Evolutionary conservation across 2,113 vertebrate genomes (phyloP).

Genomic region (Podarcis muralis): DNA sequence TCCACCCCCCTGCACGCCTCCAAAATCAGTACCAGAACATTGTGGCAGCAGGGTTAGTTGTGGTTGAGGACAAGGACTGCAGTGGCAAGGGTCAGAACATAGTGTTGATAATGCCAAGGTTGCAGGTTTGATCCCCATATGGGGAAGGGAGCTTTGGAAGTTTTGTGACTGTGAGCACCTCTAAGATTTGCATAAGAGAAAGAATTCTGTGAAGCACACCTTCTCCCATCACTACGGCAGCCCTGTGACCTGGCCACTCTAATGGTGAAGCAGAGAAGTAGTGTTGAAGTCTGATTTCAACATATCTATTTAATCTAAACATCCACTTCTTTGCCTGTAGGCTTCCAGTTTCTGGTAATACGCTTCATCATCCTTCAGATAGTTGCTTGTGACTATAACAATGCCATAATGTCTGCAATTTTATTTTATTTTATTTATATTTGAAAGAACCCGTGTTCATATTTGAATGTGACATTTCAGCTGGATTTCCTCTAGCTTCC

Average conservation of each 20-base stretch:
- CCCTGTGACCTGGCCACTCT: not conserved
- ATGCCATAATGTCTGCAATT: not conserved
- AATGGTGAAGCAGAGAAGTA: not conserved
- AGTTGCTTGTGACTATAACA: not conserved
- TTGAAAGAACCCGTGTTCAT: not conserved
- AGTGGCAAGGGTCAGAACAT: too few species aligned
- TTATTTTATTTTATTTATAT: not conserved
- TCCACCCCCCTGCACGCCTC: too few species aligned
- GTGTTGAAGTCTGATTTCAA: not conserved
- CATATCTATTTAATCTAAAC: not conserved
- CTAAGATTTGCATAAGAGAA: not conserved
- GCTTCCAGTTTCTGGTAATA: not conserved
- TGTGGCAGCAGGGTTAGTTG: too few species aligned
- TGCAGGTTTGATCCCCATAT: too few species aligned
- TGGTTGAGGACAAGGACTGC: too few species aligned
- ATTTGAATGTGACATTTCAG: constrained; percentile 31
- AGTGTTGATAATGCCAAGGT: too few species aligned
- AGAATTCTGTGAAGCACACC: not conserved
- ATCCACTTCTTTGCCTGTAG: not conserved
- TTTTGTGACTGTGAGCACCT: not conserved
- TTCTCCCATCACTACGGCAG: not conserved
- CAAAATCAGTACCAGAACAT: too few species aligned
- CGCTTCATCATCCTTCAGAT: not conserved
- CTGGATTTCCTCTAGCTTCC: constrained; percentile 7
- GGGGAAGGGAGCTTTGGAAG: not conserved